Percentiles rank a stretch among this genome's conserved stretches.
Evolutionary conservation across 1,140 invertebrate species (phyloP).

Genomic region (Coptotermes formosanus): DNA sequence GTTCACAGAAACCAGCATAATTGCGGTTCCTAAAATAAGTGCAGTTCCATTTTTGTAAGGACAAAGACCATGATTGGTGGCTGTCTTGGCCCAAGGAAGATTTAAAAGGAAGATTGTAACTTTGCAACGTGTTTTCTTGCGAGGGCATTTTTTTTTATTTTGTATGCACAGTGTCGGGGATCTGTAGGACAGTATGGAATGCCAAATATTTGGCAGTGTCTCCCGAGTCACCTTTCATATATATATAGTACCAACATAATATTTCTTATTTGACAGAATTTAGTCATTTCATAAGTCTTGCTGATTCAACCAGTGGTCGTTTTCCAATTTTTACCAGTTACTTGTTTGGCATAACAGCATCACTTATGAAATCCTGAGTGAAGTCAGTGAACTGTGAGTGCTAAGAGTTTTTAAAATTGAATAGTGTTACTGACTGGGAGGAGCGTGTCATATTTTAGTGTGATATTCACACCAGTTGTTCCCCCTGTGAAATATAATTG

Average conservation of each 20-base stretch:
- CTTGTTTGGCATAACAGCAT: background rate
- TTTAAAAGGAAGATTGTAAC: constrained; percentile 10
- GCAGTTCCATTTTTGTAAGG: constrained; percentile 5
- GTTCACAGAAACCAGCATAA: constrained; percentile 60
- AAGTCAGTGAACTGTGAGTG: background rate
- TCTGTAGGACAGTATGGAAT: background rate
- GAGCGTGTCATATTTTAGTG: background rate
- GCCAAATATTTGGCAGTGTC: background rate
- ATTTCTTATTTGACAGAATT: background rate
- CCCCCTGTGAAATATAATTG: background rate
- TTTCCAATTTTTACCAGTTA: background rate
- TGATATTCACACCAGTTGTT: constrained; percentile 3
- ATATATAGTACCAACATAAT: background rate
- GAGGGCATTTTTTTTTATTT: background rate
- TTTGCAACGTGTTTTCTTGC: background rate
- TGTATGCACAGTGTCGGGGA: background rate
- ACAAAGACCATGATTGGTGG: background rate
- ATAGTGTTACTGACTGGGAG: background rate
- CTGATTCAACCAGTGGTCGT: background rate
- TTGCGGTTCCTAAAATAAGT: constrained; percentile 24
- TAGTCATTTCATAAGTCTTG: background rate
- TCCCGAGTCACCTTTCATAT: background rate
- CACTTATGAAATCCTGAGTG: background rate
- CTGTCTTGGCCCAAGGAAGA: background rate
- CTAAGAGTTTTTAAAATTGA: background rate